phyloP scores from a whole-genome alignment of 2,888 invertebrate species.

The Orthonychiurus folsomi region DNA sequence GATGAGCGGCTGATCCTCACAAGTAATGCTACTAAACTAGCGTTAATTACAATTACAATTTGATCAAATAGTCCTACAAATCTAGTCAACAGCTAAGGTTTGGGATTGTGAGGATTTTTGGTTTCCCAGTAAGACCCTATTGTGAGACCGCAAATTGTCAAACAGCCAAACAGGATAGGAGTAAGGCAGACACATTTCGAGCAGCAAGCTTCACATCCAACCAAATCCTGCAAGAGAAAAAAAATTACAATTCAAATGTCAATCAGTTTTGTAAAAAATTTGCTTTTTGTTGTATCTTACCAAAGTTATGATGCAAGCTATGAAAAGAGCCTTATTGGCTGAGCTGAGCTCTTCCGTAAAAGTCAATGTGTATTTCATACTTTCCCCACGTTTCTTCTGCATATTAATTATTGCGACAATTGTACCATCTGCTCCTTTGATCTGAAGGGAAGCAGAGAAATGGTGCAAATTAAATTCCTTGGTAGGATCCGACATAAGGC shows the following conservation, averaged over 20 bases:
- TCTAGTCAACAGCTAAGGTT: slow-evolving; percentile 3
- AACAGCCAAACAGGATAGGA: slow-evolving; percentile 36
- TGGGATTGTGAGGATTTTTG: not conserved
- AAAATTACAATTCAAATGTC: slow-evolving; percentile 6
- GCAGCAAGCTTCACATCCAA: slow-evolving; percentile 38
- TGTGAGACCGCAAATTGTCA: slow-evolving; percentile 37
- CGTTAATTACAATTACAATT: too few relatives aligned
- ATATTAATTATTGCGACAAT: slow-evolving; percentile 40
- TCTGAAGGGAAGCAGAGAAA: too few relatives aligned
- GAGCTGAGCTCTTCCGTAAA: slow-evolving; percentile 38
- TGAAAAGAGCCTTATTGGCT: slow-evolving; percentile 40
- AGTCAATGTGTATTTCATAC: slow-evolving; percentile 39
- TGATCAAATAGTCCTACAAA: too few relatives aligned
- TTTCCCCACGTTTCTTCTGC: slow-evolving; percentile 38
- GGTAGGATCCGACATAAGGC: not conserved
- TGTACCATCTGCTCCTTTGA: slow-evolving; percentile 39
- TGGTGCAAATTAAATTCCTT: too few relatives aligned
- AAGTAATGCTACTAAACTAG: too few relatives aligned
- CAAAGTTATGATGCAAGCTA: slow-evolving; percentile 38
- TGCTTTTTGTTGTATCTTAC: slow-evolving; percentile 24
- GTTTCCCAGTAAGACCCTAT: slow-evolving; percentile 18
- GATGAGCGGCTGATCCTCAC: too few relatives aligned
- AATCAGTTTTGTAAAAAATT: slow-evolving; percentile 6
- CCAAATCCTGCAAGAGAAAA: slow-evolving; percentile 33
- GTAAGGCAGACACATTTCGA: slow-evolving; percentile 40